These are phyloP conservation scores for Pangasius mekongensis DNA, from an alignment of 2,797 vertebrate species.

Conservation along the genomic window DNA sequence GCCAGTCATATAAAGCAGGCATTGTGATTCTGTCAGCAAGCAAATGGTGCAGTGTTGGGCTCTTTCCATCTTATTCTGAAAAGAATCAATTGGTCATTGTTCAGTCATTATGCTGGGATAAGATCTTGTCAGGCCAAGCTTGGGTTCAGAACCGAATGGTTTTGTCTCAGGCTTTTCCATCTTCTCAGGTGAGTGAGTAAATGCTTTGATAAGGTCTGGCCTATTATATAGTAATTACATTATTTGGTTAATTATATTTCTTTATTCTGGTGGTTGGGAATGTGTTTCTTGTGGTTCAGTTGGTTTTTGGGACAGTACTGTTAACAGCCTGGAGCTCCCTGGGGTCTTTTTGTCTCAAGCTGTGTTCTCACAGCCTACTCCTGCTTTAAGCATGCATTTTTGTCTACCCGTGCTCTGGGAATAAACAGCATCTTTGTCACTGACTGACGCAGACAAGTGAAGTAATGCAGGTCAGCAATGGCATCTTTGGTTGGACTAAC, in stretches of 20 bases:
- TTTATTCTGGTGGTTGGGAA: neutral
- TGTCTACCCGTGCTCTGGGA: neutral
- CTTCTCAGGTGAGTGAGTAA: neutral
- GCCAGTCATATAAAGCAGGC: neutral
- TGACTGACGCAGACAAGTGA: neutral
- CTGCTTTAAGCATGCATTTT: neutral
- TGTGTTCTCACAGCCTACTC: neutral
- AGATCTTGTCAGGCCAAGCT: neutral
- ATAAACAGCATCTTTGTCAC: conserved; percentile 12
- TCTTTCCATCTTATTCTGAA: neutral
- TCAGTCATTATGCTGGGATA: neutral
- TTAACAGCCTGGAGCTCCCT: neutral
- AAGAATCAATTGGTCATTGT: conserved; percentile 1
- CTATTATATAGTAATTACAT: neutral
- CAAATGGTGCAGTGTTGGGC: neutral
- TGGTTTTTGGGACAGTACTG: neutral
- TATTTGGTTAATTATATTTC: neutral
- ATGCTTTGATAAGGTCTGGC: neutral
- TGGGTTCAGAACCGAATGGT: neutral
- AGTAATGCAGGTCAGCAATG: neutral
- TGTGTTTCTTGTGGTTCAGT: neutral
- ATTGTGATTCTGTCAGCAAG: neutral
- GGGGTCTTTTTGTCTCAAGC: neutral
- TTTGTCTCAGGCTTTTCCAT: neutral
- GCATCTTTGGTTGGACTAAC: neutral